Conservation (phyloP, 2,113 vertebrate genomes). For the Rissa tridactyla region DNA sequence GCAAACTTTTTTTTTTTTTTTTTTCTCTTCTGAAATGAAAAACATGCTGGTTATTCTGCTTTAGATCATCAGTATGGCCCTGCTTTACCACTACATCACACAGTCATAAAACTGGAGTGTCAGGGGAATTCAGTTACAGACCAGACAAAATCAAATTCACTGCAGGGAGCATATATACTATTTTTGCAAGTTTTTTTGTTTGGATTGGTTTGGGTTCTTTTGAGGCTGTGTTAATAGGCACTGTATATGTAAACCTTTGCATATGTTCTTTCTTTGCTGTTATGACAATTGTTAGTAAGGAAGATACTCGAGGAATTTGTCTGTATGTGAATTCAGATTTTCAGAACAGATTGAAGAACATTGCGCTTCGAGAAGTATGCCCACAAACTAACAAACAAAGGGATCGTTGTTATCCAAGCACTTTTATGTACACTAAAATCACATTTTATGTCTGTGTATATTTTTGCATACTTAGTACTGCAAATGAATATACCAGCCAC, state of each 20-base stretch:
- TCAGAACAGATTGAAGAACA: not conserved
- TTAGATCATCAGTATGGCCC: conserved; percentile 30
- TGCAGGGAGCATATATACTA: not conserved
- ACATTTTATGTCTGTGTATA: not conserved
- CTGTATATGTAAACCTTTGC: not conserved
- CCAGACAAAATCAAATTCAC: conserved; percentile 17
- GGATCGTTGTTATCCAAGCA: not conserved
- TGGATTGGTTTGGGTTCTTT: not conserved
- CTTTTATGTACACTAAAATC: not conserved
- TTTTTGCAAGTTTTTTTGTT: not conserved
- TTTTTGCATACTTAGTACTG: not conserved
- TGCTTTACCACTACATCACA: conserved; percentile 49
- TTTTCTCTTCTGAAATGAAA: conserved; percentile 26
- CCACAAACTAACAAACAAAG: not conserved
- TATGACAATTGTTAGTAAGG: not conserved
- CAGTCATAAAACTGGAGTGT: conserved; percentile 1
- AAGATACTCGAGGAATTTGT: not conserved
- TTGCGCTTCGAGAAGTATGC: not conserved
- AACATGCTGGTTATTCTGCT: conserved; percentile 46
- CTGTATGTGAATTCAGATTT: not conserved
- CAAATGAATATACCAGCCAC: not conserved
- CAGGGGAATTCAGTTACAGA: not conserved
- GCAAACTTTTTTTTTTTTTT: not conserved
- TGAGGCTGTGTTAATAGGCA: not conserved
- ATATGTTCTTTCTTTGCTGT: not conserved